Conservation (phyloP, 2,113 vertebrate species). For the Cavia aperea region DNA sequence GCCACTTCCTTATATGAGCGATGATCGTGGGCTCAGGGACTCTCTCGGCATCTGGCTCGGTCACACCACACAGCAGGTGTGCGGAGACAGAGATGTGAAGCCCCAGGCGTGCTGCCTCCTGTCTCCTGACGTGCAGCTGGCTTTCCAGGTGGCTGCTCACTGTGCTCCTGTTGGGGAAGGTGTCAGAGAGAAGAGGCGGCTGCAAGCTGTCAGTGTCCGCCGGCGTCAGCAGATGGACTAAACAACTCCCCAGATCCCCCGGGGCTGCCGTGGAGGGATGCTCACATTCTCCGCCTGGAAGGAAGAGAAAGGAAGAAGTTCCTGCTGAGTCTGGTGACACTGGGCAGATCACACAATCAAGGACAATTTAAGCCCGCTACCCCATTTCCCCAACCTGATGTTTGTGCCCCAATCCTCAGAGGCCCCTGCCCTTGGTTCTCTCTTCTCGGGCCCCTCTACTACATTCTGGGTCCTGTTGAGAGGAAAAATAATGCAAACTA, state of each 20-base stretch:
- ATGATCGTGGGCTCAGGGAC: neutral
- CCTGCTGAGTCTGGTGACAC: fast-evolving
- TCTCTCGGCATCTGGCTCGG: too few species aligned
- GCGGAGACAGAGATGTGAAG: neutral
- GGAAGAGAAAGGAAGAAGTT: neutral
- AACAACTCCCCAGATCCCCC: neutral
- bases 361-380: neutral
- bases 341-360: fast-evolving
- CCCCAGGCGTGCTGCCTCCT: neutral
- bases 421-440: neutral
- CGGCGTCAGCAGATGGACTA: neutral
- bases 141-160: neutral
- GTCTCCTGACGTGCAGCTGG: neutral
- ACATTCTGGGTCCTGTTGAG: neutral
- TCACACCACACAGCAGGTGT: neutral
- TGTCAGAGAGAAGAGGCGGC: neutral
- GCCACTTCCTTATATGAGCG: neutral
- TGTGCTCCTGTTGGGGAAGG: neutral
- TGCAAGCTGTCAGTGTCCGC: neutral
- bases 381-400: neutral
- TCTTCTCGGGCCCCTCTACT: neutral
- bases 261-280: fast-evolving
- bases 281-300: neutral
- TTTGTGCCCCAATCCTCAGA: neutral
- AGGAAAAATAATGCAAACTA: neutral